Base-by-base conservation (phyloP, 2,113 vertebrate species). In the Epinephelus moara region DNA sequence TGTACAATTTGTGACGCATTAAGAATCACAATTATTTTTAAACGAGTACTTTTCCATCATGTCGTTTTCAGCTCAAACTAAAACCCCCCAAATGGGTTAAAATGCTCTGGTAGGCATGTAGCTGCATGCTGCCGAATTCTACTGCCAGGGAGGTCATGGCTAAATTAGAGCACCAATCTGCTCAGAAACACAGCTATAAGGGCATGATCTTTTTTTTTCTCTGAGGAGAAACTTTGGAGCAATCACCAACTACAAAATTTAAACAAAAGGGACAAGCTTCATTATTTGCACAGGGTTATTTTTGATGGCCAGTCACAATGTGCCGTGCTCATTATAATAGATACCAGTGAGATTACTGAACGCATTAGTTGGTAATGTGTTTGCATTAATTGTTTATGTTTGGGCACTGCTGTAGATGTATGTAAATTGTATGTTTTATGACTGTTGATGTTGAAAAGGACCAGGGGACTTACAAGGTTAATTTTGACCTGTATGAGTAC, bases 121-220 rank as follows among this genome's bases (percentile, higher is more conserved):
- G 74, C 71, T 19, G 33, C 83, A 67, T 76, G 80, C 73, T 73
- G 79, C 40, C 11, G 69, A 69, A 69, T 73, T 76, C 17, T 45
- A 7, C 12, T 72, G 86, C 81, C 84, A 85, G 68, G 17, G 70
- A 89, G 85, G 88, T 88, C 83, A 84, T 45, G 55, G 68, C 57
- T 78, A 85, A 85, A 88, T 73, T 84, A 74, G 74, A 80, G 78
- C 70, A 82, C 67, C 72, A 82, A 73, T 86, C 84, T 85, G 79
- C 62, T 81, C 30, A 82, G 52, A 56, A 69, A 61, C 80, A 64
- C 72, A 55, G 61, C 60, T 67, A 67, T 77, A 30, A 53, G 62
- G 71, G 33, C 40, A n/a, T 69, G 33, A 66, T 57, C 42, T 8
- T 4, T 60, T 66, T 61, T 60, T 61, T 59, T 5, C 49, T 50